These are phyloP conservation scores for Danio aesculapii DNA, from an alignment of 2,797 vertebrate genomes.

Conservation along the genomic window DNA sequence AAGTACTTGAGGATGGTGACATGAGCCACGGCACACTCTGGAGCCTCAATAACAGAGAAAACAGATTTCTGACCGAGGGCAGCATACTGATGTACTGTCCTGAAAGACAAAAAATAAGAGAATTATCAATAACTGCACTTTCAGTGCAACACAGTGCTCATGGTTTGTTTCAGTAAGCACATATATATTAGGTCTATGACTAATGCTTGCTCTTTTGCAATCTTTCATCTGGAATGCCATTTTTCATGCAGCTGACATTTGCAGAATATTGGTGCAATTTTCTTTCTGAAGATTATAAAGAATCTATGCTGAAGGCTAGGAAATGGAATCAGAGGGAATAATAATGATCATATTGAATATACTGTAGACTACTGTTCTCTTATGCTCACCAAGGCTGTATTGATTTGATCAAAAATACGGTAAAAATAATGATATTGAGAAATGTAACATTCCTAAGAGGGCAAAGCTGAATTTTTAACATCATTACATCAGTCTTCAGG, in stretches of 20 bases:
- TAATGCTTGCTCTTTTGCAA: neutral
- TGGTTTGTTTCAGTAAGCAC: neutral
- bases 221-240: neutral
- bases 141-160: slow-evolving; percentile 1
- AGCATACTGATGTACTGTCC: slow-evolving; percentile 96
- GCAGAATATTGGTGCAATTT: neutral
- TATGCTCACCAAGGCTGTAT: neutral
- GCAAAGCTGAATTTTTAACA: neutral
- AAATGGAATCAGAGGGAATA: neutral
- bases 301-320: neutral
- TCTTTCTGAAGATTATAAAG: neutral
- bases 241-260: slow-evolving; percentile 14
- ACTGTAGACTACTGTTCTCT: neutral
- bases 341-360: neutral
- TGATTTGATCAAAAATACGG: neutral
- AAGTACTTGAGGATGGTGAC: slow-evolving; percentile 98
- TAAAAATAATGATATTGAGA: neutral
- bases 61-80: slow-evolving; percentile 93
- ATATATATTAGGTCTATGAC: neutral
- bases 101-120: slow-evolving; percentile 60
- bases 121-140: slow-evolving; percentile 1
- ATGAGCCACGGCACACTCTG: slow-evolving; percentile 94
- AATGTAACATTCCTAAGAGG: neutral
- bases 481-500: neutral
- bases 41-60: slow-evolving; percentile 89